These are phyloP conservation scores for Drosophila paracracens DNA, from an alignment of 2,888 invertebrate genomes.

Conservation along the genomic window DNA sequence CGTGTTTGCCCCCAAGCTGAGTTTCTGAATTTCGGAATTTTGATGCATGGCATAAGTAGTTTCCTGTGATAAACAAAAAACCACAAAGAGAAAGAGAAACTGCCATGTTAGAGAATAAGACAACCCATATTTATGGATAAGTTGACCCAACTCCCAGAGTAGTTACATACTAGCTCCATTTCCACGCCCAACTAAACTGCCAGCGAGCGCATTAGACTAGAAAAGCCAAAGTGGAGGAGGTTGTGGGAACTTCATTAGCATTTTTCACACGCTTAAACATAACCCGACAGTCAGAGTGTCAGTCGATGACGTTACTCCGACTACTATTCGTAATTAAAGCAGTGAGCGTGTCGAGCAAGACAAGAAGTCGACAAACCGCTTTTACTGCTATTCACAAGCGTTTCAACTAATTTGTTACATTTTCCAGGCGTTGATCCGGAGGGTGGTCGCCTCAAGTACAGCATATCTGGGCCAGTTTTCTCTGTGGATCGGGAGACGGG, in stretches of 20 bases:
- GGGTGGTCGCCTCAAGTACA: slow-evolving; percentile 89
- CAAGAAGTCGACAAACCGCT: slow-evolving; percentile 61
- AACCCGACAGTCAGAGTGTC: slow-evolving; percentile 41
- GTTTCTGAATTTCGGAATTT: slow-evolving; percentile 34
- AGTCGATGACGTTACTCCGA: slow-evolving; percentile 59
- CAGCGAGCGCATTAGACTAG: slow-evolving; percentile 51
- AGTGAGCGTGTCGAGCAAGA: slow-evolving; percentile 66
- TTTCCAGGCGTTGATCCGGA: slow-evolving; percentile 90
- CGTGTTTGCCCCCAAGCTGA: slow-evolving; percentile 62
- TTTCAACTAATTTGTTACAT: slow-evolving; percentile 52
- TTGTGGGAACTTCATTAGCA: slow-evolving; percentile 82
- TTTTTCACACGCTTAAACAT: slow-evolving; percentile 81
- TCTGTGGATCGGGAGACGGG: slow-evolving; percentile 91
- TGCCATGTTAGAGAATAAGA: slow-evolving; percentile 11
- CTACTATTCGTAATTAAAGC: slow-evolving; percentile 69
- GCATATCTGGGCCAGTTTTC: slow-evolving; percentile 93
- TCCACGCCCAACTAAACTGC: slow-evolving; percentile 62
- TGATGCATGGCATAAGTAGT: slow-evolving; percentile 47
- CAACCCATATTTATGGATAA: slow-evolving; percentile 21
- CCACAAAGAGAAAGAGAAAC: slow-evolving; percentile 67
- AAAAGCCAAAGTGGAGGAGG: slow-evolving; percentile 64
- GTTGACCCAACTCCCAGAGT: slow-evolving; percentile 53
- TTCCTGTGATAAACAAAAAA: slow-evolving; percentile 60
- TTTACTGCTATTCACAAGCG: slow-evolving; percentile 45
- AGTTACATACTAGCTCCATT: slow-evolving; percentile 51